Percentiles rank a stretch among this genome's conserved stretches.
Evolutionary conservation across 2,797 vertebrate species (phyloP).

Genomic region (Hafferia zeledoni): DNA sequence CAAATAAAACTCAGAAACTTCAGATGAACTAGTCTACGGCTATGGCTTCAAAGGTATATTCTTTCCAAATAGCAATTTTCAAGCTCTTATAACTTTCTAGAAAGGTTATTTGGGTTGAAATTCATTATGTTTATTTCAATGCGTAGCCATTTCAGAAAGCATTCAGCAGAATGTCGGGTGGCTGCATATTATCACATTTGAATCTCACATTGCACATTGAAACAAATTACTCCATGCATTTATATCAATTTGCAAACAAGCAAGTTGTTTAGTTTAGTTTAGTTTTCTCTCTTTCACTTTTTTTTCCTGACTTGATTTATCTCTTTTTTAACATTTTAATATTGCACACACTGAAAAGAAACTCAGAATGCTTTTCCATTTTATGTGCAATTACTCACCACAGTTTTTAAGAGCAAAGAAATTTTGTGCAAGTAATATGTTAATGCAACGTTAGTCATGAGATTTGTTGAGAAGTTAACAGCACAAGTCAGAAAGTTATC

Average conservation of each 20-base stretch:
- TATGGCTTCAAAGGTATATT: not conserved
- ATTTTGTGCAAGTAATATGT: not conserved
- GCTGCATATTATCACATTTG: not conserved
- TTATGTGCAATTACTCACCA: not conserved
- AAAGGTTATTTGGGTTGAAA: not conserved
- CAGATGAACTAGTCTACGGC: not conserved
- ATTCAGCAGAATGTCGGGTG: not conserved
- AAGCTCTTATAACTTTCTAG: not conserved
- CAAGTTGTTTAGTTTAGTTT: not conserved
- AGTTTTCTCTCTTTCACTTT: not conserved
- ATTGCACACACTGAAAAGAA: not conserved
- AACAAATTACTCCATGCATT: not conserved
- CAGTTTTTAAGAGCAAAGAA: not conserved
- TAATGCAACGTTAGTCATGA: not conserved
- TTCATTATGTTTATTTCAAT: not conserved
- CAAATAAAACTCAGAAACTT: not conserved
- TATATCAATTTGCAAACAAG: not conserved
- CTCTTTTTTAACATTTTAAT: not conserved
- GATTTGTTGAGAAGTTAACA: not conserved
- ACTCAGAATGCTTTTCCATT: not conserved
- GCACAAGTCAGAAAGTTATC: not conserved
- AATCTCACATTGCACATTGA: not conserved
- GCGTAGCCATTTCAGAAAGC: not conserved
- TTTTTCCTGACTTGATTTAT: not conserved
- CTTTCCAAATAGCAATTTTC: not conserved